A percentile compares a stretch with the other conserved stretches of the same genome.
phyloP scores from a whole-genome alignment of 1,140 invertebrate genomes.

The Hyphantria cunea region DNA sequence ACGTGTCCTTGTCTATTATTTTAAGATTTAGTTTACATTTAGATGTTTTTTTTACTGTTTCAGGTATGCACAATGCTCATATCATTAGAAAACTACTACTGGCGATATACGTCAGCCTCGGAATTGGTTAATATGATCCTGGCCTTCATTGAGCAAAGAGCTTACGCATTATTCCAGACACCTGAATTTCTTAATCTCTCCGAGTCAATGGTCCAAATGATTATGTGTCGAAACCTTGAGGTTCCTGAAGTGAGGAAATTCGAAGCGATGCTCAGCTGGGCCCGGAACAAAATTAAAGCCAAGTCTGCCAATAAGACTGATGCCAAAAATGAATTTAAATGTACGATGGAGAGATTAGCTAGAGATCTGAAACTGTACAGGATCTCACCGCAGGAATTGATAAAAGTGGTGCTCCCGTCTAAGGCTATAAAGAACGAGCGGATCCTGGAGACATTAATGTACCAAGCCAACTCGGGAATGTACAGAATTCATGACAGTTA shows the following conservation, averaged over 20 bases:
- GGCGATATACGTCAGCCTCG: constrained; percentile 96
- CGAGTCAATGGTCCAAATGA: constrained; percentile 97
- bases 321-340: constrained; percentile 94
- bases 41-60: constrained; percentile 39
- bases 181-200: constrained; percentile 93
- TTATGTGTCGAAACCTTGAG: constrained; percentile 93
- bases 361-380: constrained; percentile 94
- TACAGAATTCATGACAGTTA: constrained; percentile 94
- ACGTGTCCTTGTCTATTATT: not conserved
- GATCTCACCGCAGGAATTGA: constrained; percentile 95
- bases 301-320: constrained; percentile 90
- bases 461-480: constrained; percentile 95
- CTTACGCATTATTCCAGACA: constrained; percentile 91
- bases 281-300: constrained; percentile 90
- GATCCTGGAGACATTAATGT: constrained; percentile 96
- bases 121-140: constrained; percentile 97
- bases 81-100: constrained; percentile 96
- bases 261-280: constrained; percentile 96
- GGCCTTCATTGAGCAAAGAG: constrained; percentile 93
- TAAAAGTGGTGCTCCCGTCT: constrained; percentile 95
- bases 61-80: constrained; percentile 95
- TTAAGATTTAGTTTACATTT: not conserved
- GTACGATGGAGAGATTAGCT: constrained; percentile 94
- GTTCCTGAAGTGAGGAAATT: constrained; percentile 96
- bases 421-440: constrained; percentile 96